phyloP scores from a whole-genome alignment of 2,113 vertebrate species.

The Phycodurus eques region DNA sequence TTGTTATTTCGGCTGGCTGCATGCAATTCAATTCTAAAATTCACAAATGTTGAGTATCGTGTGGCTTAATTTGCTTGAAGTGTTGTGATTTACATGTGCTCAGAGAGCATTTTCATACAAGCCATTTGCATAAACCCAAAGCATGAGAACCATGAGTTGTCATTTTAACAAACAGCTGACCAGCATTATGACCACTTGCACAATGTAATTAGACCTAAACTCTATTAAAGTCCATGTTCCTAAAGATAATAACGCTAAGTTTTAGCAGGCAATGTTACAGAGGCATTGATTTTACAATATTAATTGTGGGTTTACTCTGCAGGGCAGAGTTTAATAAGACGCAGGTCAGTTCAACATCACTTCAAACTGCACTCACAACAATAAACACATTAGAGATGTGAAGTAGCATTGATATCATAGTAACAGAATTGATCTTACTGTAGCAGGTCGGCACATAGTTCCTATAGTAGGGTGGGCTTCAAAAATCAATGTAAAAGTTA shows the following conservation, averaged over 20 bases:
- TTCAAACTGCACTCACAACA: no score
- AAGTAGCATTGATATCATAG: no score
- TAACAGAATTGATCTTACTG: no score
- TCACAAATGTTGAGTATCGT: background rate
- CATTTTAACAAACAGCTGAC: constrained; percentile 1
- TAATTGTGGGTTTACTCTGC: background rate
- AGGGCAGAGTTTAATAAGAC: no score
- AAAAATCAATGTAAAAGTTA: no score
- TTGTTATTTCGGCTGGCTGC: background rate
- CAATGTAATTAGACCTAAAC: background rate
- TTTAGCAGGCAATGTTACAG: background rate
- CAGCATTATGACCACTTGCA: background rate
- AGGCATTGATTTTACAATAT: background rate
- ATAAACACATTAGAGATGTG: no score
- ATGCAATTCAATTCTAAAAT: background rate
- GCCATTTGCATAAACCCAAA: background rate
- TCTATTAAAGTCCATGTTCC: background rate
- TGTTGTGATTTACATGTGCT: background rate
- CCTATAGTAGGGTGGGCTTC: no score
- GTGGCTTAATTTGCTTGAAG: background rate
- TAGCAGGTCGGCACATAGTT: no score
- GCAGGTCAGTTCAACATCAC: no score
- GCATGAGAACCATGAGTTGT: background rate
- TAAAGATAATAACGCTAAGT: background rate
- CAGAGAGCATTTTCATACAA: background rate